Evolutionary conservation across 2,888 invertebrate species (phyloP).

Genomic region (Tinea semifulvella): DNA sequence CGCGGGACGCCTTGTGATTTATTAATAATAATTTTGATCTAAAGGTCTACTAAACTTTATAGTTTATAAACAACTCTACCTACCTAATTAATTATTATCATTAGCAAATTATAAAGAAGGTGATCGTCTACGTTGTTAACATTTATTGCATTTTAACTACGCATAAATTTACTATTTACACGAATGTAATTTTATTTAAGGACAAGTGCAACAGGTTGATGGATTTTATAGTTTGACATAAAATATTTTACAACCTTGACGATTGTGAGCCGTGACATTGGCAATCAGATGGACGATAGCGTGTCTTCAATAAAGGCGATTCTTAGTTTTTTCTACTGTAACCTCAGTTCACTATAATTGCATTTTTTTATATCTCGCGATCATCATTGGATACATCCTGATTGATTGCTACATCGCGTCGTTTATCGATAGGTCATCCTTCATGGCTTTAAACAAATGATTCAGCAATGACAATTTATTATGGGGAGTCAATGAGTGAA

Average conservation of each 20-base stretch:
- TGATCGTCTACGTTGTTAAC: constrained; percentile 9
- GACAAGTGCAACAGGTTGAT: constrained; percentile 28
- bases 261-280: constrained; percentile 27
- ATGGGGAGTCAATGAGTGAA: neutral
- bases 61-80: too few species aligned
- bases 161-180: neutral
- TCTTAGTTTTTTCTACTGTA: constrained; percentile 22
- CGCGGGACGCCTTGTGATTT: neutral
- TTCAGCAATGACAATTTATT: constrained; percentile 9
- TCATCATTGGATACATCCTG: constrained; percentile 30
- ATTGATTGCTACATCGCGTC: constrained; percentile 27
- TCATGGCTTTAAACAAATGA: constrained; percentile 4
- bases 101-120: constrained; percentile 10
- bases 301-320: constrained; percentile 23
- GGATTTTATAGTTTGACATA: constrained; percentile 25
- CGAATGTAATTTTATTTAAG: constrained; percentile 18
- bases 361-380: constrained; percentile 24
- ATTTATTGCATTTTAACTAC: constrained; percentile 10
- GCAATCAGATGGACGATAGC: constrained; percentile 22
- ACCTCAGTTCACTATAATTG: constrained; percentile 28
- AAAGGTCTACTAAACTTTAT: neutral
- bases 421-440: constrained; percentile 12
- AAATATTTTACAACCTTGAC: constrained; percentile 20
- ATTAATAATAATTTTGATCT: neutral
- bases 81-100: constrained; percentile 4